phyloP scores from a whole-genome alignment of 1,140 invertebrate genomes.

The Pentalonia nigronervosa region DNA sequence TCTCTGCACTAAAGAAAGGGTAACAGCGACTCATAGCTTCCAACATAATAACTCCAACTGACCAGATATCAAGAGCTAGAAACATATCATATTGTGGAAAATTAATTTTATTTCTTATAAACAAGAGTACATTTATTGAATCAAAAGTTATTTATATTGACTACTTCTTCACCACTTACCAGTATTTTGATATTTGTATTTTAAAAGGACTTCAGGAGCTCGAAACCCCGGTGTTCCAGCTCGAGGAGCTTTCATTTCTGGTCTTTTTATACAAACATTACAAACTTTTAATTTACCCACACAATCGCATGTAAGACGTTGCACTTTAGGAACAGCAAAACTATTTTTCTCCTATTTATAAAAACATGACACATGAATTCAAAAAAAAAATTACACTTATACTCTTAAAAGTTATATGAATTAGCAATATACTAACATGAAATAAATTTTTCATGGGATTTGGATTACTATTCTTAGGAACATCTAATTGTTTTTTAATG shows the following conservation, averaged over 20 bases:
- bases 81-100: neutral
- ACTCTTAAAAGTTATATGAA: neutral
- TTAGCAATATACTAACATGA: constrained; percentile 16
- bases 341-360: constrained; percentile 42
- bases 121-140: neutral
- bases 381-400: neutral
- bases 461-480: constrained; percentile 47
- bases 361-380: neutral
- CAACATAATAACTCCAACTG: constrained; percentile 84
- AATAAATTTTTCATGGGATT: constrained; percentile 35
- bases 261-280: constrained; percentile 69
- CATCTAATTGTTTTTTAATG: constrained; percentile 53
- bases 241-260: constrained; percentile 72
- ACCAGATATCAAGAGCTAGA: constrained; percentile 88
- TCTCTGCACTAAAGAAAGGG: constrained; percentile 83
- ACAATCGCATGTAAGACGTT: constrained; percentile 65
- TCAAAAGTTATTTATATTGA: neutral
- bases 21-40: constrained; percentile 81
- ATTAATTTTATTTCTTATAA: neutral
- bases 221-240: constrained; percentile 91
- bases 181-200: constrained; percentile 77
- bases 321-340: constrained; percentile 47
- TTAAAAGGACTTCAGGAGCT: constrained; percentile 86
- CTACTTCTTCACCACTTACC: constrained; percentile 64
- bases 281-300: constrained; percentile 73